Evolutionary conservation across 1,140 invertebrate species (phyloP).

Genomic region (Dinoponera quadriceps): DNA sequence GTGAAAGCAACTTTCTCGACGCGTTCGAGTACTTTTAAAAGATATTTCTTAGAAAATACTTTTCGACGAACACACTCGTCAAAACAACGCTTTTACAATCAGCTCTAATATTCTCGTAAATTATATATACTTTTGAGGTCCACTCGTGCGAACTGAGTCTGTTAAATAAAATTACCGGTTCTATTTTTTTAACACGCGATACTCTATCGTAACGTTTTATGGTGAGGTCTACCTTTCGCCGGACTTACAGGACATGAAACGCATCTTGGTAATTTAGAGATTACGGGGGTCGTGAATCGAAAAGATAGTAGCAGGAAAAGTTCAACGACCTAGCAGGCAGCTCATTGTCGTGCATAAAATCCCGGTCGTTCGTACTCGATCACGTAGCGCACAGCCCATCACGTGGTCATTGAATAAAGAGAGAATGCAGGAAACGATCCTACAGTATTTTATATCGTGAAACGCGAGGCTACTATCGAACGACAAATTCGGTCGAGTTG

Average conservation of each 20-base stretch:
- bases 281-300: slow-evolving; percentile 46
- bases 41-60: background rate
- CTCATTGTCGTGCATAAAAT: slow-evolving; percentile 77
- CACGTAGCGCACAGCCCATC: slow-evolving; percentile 61
- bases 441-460: background rate
- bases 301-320: slow-evolving; percentile 61
- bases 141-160: background rate
- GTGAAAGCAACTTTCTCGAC: background rate
- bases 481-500: background rate
- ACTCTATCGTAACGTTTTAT: background rate
- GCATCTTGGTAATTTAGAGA: slow-evolving; percentile 28
- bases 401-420: slow-evolving; percentile 23
- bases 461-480: background rate
- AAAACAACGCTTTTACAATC: background rate
- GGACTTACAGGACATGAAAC: slow-evolving; percentile 7
- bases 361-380: slow-evolving; percentile 66
- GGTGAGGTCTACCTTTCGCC: background rate
- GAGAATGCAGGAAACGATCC: slow-evolving; percentile 1
- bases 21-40: too few species aligned
- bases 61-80: background rate
- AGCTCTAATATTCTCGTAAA: slow-evolving; percentile 7
- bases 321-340: slow-evolving; percentile 75
- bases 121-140: background rate
- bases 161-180: background rate
- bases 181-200: background rate